Evolutionary conservation across 1,140 invertebrate species (phyloP).

Genomic region (Aleiodes sp.): DNA sequence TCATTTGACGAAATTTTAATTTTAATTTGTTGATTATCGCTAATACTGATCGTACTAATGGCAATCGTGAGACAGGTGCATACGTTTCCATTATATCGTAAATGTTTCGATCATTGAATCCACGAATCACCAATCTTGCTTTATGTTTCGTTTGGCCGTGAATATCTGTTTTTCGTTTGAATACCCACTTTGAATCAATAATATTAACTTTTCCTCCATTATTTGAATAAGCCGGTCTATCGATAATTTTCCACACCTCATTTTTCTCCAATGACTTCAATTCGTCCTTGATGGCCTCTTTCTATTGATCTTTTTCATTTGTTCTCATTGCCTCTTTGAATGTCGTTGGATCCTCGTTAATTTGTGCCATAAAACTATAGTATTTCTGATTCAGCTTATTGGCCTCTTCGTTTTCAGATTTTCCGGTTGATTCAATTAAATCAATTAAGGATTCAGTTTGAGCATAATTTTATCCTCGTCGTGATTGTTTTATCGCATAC

Average conservation of each 20-base stretch:
- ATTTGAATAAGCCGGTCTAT: background rate
- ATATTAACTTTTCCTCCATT: slow-evolving; percentile 15
- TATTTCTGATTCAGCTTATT: background rate
- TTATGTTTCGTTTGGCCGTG: slow-evolving; percentile 6
- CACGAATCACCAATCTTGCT: slow-evolving; percentile 19
- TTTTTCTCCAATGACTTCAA: slow-evolving; percentile 25
- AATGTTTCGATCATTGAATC: slow-evolving; percentile 22
- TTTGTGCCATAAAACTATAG: slow-evolving; percentile 3
- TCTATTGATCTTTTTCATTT: slow-evolving; percentile 3
- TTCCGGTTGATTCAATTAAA: background rate
- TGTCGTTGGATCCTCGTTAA: slow-evolving; percentile 25
- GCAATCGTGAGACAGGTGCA: no score
- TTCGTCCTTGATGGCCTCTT: slow-evolving; percentile 24
- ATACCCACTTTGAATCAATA: slow-evolving; percentile 31
- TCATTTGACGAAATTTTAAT: no score
- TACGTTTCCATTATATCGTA: no score
- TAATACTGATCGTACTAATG: no score
- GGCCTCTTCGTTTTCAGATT: background rate
- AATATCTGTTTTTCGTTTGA: slow-evolving; percentile 1
- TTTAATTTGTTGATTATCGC: no score
- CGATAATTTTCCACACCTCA: slow-evolving; percentile 18
- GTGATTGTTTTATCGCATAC: no score
- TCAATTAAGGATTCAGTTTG: background rate
- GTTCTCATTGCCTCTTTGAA: slow-evolving; percentile 21
- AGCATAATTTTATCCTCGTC: background rate